A percentile compares a stretch with the other conserved stretches of the same genome.
phyloP scores from a whole-genome alignment of 1,140 invertebrate species.

The Lethrus apterus region DNA sequence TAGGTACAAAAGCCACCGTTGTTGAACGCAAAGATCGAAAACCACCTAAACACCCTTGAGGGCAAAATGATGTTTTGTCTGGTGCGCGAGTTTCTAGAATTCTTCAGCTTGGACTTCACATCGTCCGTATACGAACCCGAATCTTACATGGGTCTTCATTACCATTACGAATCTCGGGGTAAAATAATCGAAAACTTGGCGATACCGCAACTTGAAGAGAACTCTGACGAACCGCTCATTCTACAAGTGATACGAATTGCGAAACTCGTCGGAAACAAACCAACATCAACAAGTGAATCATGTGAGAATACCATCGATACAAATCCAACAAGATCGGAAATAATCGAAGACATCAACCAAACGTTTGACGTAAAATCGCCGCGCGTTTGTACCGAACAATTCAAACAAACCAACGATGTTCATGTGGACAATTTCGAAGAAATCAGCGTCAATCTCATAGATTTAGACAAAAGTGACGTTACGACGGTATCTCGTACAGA shows the following conservation, averaged over 20 bases:
- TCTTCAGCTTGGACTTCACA: constrained; percentile 62
- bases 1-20: constrained; percentile 53
- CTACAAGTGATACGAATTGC: constrained; percentile 29
- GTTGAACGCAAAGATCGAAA: constrained; percentile 56
- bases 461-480: constrained; percentile 3
- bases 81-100: constrained; percentile 64
- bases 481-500: too few species aligned
- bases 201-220: constrained; percentile 34
- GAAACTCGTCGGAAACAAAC: neutral
- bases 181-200: constrained; percentile 50
- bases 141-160: constrained; percentile 51
- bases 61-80: constrained; percentile 56
- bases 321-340: neutral
- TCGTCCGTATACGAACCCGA: constrained; percentile 64
- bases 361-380: constrained; percentile 1
- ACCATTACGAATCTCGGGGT: constrained; percentile 47
- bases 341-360: neutral
- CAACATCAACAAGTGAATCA: neutral
- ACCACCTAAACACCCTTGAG: constrained; percentile 54
- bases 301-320: neutral
- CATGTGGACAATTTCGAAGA: too few species aligned
- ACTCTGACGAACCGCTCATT: constrained; percentile 29
- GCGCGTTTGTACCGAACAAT: neutral
- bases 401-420: too few species aligned
- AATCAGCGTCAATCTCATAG: constrained; percentile 6